These are phyloP conservation scores for Sebastes elongatus DNA, from an alignment of 2,797 vertebrate genomes.

Conservation along the genomic window DNA sequence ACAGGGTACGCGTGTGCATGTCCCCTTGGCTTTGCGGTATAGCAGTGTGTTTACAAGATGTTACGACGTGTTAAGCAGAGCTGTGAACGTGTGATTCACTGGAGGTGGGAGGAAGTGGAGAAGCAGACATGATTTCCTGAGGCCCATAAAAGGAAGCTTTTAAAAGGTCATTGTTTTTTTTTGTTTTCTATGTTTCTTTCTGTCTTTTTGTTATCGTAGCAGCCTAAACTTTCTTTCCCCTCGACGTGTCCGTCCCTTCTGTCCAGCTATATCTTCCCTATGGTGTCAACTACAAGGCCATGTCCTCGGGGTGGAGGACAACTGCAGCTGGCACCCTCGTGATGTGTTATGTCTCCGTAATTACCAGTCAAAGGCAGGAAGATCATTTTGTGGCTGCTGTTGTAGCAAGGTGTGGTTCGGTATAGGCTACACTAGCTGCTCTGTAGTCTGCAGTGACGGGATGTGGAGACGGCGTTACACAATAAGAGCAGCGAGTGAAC, in stretches of 20 bases:
- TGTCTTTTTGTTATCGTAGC: slow-evolving; percentile 8
- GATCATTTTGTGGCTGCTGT: slow-evolving; percentile 24
- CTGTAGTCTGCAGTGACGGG: slow-evolving; percentile 41
- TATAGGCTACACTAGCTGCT: background rate
- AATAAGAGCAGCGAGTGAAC: slow-evolving; percentile 63
- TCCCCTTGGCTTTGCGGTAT: slow-evolving; percentile 66
- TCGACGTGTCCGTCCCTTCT: background rate
- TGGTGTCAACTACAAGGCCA: slow-evolving; percentile 9
- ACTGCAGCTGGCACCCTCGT: slow-evolving; percentile 30
- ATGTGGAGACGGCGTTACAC: slow-evolving; percentile 53
- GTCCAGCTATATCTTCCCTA: slow-evolving; percentile 9
- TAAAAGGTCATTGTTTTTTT: slow-evolving; percentile 44
- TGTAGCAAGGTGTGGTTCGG: slow-evolving; percentile 39
- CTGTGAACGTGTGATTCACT: slow-evolving; percentile 77
- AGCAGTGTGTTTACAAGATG: slow-evolving; percentile 70
- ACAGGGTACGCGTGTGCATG: slow-evolving; percentile 34
- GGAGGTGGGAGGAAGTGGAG: slow-evolving; percentile 61
- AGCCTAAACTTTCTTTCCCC: background rate
- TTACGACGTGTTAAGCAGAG: slow-evolving; percentile 69
- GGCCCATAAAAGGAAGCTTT: slow-evolving; percentile 48
- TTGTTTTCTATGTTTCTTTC: background rate
- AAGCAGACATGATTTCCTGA: slow-evolving; percentile 58
- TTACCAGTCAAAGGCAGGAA: slow-evolving; percentile 23
- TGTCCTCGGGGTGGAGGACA: slow-evolving; percentile 15
- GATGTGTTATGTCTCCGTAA: slow-evolving; percentile 39